Percentiles rank a stretch among this genome's conserved stretches.
phyloP scores from a whole-genome alignment of 2,888 invertebrate species.

The Ophion ventricosus region DNA sequence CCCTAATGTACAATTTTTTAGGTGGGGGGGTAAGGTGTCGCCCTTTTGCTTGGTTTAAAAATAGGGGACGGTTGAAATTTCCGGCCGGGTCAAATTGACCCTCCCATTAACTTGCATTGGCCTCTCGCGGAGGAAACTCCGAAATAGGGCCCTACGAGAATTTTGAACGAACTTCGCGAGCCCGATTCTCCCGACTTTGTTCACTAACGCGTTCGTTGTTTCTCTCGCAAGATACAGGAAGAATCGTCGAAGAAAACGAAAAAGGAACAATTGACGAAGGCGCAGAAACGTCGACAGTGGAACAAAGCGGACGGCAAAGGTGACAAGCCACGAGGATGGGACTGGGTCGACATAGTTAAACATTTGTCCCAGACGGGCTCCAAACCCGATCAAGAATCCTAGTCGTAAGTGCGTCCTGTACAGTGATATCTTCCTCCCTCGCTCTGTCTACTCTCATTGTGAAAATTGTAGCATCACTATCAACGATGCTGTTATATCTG shows the following conservation, averaged over 20 bases:
- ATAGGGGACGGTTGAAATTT: no score
- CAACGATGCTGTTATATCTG: slow-evolving; percentile 69
- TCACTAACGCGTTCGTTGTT: background rate
- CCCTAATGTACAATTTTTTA: no score
- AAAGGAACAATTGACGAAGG: slow-evolving; percentile 94
- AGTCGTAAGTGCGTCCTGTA: slow-evolving; percentile 66
- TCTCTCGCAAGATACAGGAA: slow-evolving; percentile 69
- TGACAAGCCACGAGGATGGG: slow-evolving; percentile 94
- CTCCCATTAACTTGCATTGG: background rate
- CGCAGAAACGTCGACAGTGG: slow-evolving; percentile 95
- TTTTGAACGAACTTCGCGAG: background rate
- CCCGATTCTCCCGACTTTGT: no score
- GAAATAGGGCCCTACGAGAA: background rate
- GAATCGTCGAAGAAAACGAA: slow-evolving; percentile 87
- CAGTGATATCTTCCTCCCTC: slow-evolving; percentile 55
- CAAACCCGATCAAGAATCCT: slow-evolving; percentile 83
- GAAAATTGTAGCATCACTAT: slow-evolving; percentile 71
- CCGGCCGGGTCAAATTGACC: no score
- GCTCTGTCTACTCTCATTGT: slow-evolving; percentile 66
- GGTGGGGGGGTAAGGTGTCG: no score
- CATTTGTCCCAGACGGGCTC: slow-evolving; percentile 93
- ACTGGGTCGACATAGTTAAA: slow-evolving; percentile 98
- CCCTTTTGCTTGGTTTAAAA: no score
- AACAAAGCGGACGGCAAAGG: slow-evolving; percentile 93
- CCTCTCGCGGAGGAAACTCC: background rate